Percentiles rank a stretch among this genome's conserved stretches.
Evolutionary conservation across 2,888 invertebrate genomes (phyloP).

Genomic region (Cryptocheilus praepositus): DNA sequence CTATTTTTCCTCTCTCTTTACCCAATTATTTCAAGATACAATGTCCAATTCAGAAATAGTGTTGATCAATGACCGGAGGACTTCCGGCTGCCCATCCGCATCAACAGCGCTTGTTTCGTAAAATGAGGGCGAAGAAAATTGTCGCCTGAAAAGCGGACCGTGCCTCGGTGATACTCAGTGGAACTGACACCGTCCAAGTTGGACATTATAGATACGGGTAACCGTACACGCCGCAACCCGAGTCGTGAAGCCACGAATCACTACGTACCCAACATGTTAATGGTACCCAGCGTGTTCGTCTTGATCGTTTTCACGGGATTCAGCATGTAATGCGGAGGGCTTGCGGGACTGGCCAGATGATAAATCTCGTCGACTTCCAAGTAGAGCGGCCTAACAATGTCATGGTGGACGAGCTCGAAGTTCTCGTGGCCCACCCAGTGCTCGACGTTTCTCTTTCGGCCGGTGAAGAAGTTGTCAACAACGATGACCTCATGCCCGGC

Average conservation of each 20-base stretch:
- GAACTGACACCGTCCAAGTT: no score
- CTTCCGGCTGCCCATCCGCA: no score
- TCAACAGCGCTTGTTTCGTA: no score
- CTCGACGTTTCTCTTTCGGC: slow-evolving; percentile 96
- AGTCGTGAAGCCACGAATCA: background rate
- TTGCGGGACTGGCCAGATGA: slow-evolving; percentile 98
- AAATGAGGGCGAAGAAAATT: no score
- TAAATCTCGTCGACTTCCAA: slow-evolving; percentile 99
- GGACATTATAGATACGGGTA: no score
- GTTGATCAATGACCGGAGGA: no score
- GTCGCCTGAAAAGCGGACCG: no score
- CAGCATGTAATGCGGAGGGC: slow-evolving; percentile 99
- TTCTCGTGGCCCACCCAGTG: slow-evolving; percentile 99
- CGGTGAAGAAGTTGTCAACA: slow-evolving; percentile 98
- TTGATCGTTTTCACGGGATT: slow-evolving; percentile 99
- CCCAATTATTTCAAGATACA: no score
- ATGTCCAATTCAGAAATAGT: no score
- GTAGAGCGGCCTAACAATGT: slow-evolving; percentile 97
- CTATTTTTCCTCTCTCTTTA: no score
- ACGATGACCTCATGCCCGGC: slow-evolving; percentile 98
- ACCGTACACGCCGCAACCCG: no score
- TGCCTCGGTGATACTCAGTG: no score
- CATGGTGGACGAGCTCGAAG: slow-evolving; percentile 99
- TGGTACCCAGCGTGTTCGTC: slow-evolving; percentile 97
- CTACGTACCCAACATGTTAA: slow-evolving; percentile 89